phyloP scores from a whole-genome alignment of 2,888 invertebrate species.

The Erebia aethiops region DNA sequence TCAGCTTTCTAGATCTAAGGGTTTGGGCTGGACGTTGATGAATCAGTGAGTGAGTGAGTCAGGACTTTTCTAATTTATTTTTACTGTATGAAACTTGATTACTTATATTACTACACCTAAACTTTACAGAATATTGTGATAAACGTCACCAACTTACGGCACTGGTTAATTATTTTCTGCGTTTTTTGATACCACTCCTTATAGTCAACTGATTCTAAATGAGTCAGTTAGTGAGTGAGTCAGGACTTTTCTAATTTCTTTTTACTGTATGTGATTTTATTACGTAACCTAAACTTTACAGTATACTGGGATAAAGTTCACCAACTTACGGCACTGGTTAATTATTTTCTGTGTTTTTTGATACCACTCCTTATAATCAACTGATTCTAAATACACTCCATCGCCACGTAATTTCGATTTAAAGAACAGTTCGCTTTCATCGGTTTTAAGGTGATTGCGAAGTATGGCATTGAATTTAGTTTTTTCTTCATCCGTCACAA shows the following conservation, averaged over 20 bases:
- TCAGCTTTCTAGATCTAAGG: no score
- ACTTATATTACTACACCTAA: neutral
- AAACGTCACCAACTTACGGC: conserved; percentile 75
- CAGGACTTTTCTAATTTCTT: no score
- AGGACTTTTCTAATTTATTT: no score
- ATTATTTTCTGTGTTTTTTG: conserved; percentile 84
- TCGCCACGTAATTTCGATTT: conserved; percentile 58
- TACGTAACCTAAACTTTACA: neutral
- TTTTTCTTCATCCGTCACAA: conserved; percentile 86
- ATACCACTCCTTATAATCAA: conserved; percentile 84
- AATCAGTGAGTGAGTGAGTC: no score
- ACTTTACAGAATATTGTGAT: neutral
- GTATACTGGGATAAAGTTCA: neutral
- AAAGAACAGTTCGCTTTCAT: conserved; percentile 53
- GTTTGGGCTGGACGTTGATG: no score
- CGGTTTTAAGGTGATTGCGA: conserved; percentile 66
- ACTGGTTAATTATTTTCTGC: conserved; percentile 85
- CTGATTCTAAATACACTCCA: conserved; percentile 68
- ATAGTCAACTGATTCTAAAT: no score
- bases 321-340: conserved; percentile 84
- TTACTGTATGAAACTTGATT: no score
- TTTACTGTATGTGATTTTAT: no score
- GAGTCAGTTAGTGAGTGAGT: no score
- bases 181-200: conserved; percentile 86
- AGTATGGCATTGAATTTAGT: conserved; percentile 85